phyloP scores from a whole-genome alignment of 2,888 invertebrate species.

The Halocaridina rubra region DNA sequence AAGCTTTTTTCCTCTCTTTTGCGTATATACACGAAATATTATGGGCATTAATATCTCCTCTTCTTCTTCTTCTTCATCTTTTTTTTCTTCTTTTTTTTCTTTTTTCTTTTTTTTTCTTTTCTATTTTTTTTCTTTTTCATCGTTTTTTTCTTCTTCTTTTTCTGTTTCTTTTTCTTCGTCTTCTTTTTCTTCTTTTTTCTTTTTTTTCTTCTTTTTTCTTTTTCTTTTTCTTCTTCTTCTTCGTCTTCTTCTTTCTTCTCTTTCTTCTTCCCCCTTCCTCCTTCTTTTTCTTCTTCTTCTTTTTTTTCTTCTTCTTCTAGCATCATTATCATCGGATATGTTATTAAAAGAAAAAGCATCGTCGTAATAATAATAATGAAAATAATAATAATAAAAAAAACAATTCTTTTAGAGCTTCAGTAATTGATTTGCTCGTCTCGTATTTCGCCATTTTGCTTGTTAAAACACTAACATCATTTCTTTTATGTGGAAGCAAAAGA shows the following conservation, averaged over 20 bases:
- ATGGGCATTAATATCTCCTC: not conserved
- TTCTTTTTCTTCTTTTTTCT: not conserved
- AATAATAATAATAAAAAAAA: too few relatives aligned
- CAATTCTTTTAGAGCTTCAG: too few relatives aligned
- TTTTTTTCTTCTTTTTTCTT: not conserved
- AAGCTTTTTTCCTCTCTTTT: too few relatives aligned
- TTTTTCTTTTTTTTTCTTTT: not conserved
- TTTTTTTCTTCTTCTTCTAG: not conserved
- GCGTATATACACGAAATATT: too few relatives aligned
- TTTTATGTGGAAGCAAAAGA: not conserved
- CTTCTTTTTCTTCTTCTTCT: not conserved
- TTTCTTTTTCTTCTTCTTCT: not conserved
- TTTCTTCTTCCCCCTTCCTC: not conserved
- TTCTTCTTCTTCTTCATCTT: not conserved
- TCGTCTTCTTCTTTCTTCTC: not conserved
- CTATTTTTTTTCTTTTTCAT: not conserved
- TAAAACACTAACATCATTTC: too few relatives aligned
- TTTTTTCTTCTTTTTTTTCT: not conserved
- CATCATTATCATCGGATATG: not conserved
- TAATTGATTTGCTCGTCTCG: too few relatives aligned
- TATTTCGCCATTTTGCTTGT: too few relatives aligned
- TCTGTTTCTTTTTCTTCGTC: not conserved
- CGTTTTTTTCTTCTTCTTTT: not conserved
- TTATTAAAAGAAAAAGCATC: too few relatives aligned
- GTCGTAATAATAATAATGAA: too few relatives aligned